A percentile compares a stretch with the other conserved stretches of the same genome.
phyloP scores from a whole-genome alignment of 2,797 vertebrate genomes.

The Perodicticus potto region DNA sequence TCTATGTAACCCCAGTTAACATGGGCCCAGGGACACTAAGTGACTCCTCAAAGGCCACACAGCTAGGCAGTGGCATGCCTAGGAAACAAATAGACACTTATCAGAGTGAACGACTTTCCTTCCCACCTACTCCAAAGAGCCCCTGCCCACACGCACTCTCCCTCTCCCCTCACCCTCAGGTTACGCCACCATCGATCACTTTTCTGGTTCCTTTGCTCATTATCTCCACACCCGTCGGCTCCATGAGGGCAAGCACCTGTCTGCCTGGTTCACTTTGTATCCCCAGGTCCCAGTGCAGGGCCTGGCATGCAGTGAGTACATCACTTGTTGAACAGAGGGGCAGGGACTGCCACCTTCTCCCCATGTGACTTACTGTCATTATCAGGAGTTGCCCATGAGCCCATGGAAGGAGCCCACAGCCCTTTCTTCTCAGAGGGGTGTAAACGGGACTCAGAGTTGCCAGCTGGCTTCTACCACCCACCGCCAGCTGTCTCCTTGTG shows the following conservation, averaged over 20 bases:
- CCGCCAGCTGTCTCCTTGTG: too few species aligned
- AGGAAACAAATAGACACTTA: not conserved
- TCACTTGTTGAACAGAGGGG: too few species aligned
- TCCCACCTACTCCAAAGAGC: not conserved
- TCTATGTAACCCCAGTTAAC: not conserved
- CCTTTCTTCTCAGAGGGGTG: not conserved
- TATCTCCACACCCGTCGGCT: not conserved
- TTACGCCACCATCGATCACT: too few species aligned
- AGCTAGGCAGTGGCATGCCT: too few species aligned
- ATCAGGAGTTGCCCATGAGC: not conserved
- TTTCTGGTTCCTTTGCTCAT: not conserved
- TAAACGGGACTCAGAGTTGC: not conserved
- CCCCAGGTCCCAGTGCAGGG: too few species aligned
- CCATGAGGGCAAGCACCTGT: too few species aligned
- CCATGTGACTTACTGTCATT: rapidly evolving
- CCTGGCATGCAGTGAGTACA: too few species aligned
- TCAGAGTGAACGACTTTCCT: not conserved
- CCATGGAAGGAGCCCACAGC: not conserved
- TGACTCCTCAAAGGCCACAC: not conserved
- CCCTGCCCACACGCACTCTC: not conserved
- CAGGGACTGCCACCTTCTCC: not conserved
- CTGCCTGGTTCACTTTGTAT: not conserved
- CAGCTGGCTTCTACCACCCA: too few species aligned
- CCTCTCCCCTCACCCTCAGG: not conserved
- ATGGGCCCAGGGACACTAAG: too few species aligned